Conservation (phyloP, 2,797 vertebrate species). For the Ctenopoma multispine region DNA sequence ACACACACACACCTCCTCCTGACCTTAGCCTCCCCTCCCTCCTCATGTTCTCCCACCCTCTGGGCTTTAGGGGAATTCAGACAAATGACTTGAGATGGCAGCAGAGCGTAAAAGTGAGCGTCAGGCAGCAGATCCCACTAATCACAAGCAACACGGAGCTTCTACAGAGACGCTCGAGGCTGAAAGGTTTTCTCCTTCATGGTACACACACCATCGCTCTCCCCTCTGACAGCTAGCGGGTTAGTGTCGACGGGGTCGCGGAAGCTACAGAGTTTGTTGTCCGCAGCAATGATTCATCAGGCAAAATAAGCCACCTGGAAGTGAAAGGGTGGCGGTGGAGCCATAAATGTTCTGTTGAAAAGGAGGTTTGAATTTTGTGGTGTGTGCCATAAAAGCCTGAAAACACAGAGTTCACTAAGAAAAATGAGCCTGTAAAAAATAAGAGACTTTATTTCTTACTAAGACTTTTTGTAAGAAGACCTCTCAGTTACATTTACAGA, state of each 20-base stretch:
- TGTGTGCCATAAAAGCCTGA: conserved; percentile 4
- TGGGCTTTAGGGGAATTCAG: conserved; percentile 71
- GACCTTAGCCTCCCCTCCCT: conserved; percentile 40
- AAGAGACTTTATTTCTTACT: neutral
- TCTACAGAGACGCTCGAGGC: conserved; percentile 14
- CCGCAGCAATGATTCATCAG: conserved; percentile 40
- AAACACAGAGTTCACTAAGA: neutral
- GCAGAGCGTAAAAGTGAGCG: conserved; percentile 64
- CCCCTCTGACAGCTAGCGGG: conserved; percentile 68
- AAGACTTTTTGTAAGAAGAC: neutral
- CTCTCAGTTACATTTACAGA: neutral
- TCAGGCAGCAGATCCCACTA: conserved; percentile 67
- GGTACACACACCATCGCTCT: conserved; percentile 52
- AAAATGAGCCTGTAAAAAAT: neutral
- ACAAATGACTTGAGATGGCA: conserved; percentile 75
- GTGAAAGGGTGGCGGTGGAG: neutral
- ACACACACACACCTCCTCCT: conserved; percentile 68
- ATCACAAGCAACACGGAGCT: conserved; percentile 63
- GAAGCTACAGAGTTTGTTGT: conserved; percentile 50
- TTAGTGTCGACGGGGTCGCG: conserved; percentile 67
- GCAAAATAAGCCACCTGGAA: conserved; percentile 65
- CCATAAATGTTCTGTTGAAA: neutral
- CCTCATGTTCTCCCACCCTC: conserved; percentile 61
- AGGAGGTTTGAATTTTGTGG: conserved; percentile 6
- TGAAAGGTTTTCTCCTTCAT: conserved; percentile 56